Evolutionary conservation across 2,113 vertebrate genomes (phyloP), one percentile per base, ranked within the genome.

Genomic region (Salvelinus sp.): DNA sequence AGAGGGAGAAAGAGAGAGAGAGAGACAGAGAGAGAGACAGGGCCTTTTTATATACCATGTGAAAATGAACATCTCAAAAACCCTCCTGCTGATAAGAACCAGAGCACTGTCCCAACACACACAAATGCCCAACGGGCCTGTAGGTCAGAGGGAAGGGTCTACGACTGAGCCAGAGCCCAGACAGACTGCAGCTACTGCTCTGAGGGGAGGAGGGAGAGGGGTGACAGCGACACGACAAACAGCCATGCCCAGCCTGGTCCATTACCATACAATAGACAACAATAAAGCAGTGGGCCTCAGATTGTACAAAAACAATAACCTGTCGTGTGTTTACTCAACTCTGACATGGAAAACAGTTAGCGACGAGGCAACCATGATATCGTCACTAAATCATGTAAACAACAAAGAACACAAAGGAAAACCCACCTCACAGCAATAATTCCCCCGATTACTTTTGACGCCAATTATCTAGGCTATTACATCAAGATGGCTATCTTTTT

Each of bases 191-290:
- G n/a, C 58, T 12, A 44, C 38, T 9, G n/a, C 18, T 22, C n/a
- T 23, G 58, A n/a, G 66, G 58, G 3, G 58, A 44, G 33, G 33
- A 33, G 73, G 79, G 68, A 76, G 71, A 75, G 38, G 50, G 73
- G 72, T 57, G 16, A 65, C 70, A 58, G 69, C n/a, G 58, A 50
- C 30, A 2, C 44, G 3, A 44, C 38, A 44, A 9, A 44, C 38
- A 64, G 60, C 72, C 38, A 33, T 68, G 44, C 58, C 38, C 60
- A 72, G 57, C 58, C 60, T 83, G 44, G 44, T 6, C 6, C 58
- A 76, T 58, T 76, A 72, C 6, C 71, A 79, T 64, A 74, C 74
- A 79, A 82, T 60, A 74, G 77, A 16, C 28, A 62, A 10, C 58
- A 62, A 16, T 54, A 54, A n/a, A 62, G 58, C 58, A 62, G 58